These are phyloP conservation scores for Syngnathoides biaculeatus DNA, from an alignment of 2,113 vertebrate species.

Conservation along the genomic window DNA sequence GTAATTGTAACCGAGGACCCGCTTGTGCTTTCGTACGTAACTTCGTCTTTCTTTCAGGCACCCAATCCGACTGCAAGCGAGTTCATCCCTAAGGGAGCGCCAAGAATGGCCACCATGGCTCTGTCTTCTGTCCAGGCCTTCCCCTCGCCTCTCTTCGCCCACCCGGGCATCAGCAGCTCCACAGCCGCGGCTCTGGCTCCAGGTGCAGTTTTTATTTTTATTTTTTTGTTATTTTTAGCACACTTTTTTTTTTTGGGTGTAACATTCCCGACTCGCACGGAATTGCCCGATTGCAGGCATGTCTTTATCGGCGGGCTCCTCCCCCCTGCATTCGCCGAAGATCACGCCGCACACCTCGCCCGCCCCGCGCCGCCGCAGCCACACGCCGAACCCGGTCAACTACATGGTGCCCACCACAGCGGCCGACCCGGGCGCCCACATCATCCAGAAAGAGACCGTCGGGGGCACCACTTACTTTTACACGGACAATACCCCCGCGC, in stretches of 20 bases:
- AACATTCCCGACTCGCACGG: neutral
- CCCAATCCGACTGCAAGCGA: conserved; percentile 96
- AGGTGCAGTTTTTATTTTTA: conserved; percentile 73
- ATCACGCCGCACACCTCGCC: conserved; percentile 98
- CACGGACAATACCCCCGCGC: conserved; percentile 92
- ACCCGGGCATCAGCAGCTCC: conserved; percentile 85
- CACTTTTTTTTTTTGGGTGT: neutral
- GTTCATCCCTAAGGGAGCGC: conserved; percentile 96
- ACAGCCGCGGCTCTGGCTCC: conserved; percentile 87
- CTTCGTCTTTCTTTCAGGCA: conserved; percentile 66
- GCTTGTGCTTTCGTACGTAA: conserved; percentile 10
- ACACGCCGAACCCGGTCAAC: conserved; percentile 96
- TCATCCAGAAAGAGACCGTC: conserved; percentile 98
- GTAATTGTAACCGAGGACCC: neutral
- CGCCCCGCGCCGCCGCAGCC: conserved; percentile 93
- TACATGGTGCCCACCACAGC: conserved; percentile 95
- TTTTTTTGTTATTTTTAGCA: neutral
- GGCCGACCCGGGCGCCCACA: conserved; percentile 84
- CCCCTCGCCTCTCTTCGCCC: conserved; percentile 90
- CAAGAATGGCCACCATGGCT: conserved; percentile 87
- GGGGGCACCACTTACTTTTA: conserved; percentile 99
- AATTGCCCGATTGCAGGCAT: conserved; percentile 76
- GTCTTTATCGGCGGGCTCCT: conserved; percentile 97
- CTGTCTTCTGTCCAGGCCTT: conserved; percentile 91
- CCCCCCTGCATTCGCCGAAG: conserved; percentile 98